These are phyloP conservation scores for Brachyhypopomus gauderio DNA, from an alignment of 2,113 vertebrate genomes.

Conservation along the genomic window DNA sequence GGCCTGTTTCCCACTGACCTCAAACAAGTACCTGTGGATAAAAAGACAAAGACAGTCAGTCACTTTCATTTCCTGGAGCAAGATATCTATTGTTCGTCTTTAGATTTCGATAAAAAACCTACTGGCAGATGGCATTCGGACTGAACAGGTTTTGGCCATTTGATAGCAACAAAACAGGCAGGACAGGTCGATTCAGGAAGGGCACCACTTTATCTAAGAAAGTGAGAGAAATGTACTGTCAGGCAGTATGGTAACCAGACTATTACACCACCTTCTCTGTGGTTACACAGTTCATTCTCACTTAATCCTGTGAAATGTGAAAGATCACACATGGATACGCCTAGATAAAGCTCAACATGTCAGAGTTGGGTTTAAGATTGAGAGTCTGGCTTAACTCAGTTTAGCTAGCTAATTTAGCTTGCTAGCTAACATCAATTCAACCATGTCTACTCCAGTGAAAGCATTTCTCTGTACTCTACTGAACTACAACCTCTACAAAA, in stretches of 20 bases:
- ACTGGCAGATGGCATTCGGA: conserved; percentile 86
- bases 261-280: neutral
- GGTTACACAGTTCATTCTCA: neutral
- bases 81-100: neutral
- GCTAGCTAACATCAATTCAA: too few species aligned
- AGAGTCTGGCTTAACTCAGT: too few species aligned
- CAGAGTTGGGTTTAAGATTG: too few species aligned
- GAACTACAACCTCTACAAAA: too few species aligned
- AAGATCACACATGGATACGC: neutral
- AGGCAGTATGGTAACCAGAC: neutral
- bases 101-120: conserved; percentile 46
- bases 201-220: conserved; percentile 79
- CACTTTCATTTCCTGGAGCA: neutral
- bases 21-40: conserved; percentile 81
- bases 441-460: too few species aligned
- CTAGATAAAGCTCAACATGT: neutral
- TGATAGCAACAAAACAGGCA: conserved; percentile 78
- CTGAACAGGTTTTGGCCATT: conserved; percentile 81
- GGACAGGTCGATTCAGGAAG: conserved; percentile 73
- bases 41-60: neutral
- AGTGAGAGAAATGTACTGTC: neutral
- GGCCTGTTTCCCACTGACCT: conserved; percentile 75
- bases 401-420: too few species aligned
- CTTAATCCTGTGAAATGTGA: neutral
- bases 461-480: too few species aligned